phyloP scores from a whole-genome alignment of 2,797 vertebrate species.

The Octomys mimax region DNA sequence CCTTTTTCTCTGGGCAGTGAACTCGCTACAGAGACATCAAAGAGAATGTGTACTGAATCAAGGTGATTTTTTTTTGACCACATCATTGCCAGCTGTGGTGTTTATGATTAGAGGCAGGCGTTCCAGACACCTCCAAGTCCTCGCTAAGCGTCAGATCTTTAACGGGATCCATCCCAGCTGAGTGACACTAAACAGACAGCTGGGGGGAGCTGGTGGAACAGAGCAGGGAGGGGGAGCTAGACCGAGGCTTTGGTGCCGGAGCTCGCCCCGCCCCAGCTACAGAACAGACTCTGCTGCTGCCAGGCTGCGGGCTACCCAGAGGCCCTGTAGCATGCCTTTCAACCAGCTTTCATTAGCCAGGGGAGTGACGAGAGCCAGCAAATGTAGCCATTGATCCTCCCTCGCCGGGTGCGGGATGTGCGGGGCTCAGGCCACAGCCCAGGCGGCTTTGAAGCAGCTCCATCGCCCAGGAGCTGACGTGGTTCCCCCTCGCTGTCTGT shows the following conservation, averaged over 20 bases:
- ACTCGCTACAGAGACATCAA: conserved; percentile 97
- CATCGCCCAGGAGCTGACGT: conserved; percentile 86
- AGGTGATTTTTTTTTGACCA: conserved; percentile 93
- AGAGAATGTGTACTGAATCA: conserved; percentile 97
- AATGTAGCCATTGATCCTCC: conserved; percentile 91
- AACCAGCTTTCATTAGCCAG: conserved; percentile 90
- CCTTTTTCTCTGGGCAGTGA: conserved; percentile 95
- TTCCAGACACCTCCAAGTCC: conserved; percentile 93
- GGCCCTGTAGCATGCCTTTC: conserved; percentile 88
- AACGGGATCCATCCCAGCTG: conserved; percentile 91
- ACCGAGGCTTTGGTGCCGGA: conserved; percentile 82
- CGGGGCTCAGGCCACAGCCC: conserved; percentile 89
- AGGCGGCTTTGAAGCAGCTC: conserved; percentile 89
- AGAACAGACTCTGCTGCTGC: conserved; percentile 88
- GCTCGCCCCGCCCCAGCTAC: conserved; percentile 82
- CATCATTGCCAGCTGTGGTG: conserved; percentile 92
- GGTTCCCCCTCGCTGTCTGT: conserved; percentile 83
- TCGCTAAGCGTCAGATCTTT: conserved; percentile 92
- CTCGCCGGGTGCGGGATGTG: conserved; percentile 86
- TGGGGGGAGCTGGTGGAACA: conserved; percentile 87
- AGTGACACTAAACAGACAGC: conserved; percentile 93
- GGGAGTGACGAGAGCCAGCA: conserved; percentile 87
- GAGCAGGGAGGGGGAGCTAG: conserved; percentile 62
- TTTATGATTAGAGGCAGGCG: conserved; percentile 93
- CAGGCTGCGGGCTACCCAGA: conserved; percentile 89